These are phyloP conservation scores for Nomada ferruginata DNA, from an alignment of 2,888 invertebrate species.

Conservation along the genomic window DNA sequence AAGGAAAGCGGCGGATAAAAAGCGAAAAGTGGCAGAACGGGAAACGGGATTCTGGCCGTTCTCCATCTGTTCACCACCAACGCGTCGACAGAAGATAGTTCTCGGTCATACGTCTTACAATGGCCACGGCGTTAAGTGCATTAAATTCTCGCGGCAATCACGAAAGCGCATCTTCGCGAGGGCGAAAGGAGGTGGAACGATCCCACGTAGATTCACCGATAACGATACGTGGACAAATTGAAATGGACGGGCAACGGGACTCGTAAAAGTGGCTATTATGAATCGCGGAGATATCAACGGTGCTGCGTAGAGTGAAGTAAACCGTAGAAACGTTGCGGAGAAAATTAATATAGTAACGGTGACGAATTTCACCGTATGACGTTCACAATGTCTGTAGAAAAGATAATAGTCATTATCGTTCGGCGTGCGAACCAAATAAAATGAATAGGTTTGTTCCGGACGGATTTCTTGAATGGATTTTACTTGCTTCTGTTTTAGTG, in stretches of 20 bases:
- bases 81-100: conserved; percentile 19
- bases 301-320: too few species aligned
- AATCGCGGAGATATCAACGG: too few species aligned
- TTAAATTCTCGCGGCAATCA: conserved; percentile 8
- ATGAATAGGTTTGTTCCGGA: too few species aligned
- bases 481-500: too few species aligned
- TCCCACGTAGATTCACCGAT: conserved; percentile 12
- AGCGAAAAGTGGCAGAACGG: conserved; percentile 15
- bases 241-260: not conserved
- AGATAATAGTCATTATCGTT: too few species aligned
- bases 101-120: conserved; percentile 8
- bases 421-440: too few species aligned
- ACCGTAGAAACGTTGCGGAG: too few species aligned
- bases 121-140: conserved; percentile 5
- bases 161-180: not conserved
- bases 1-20: conserved; percentile 16
- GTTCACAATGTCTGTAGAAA: too few species aligned
- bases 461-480: too few species aligned
- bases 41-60: conserved; percentile 30
- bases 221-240: conserved; percentile 23
- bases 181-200: not conserved
- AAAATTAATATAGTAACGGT: too few species aligned
- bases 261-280: not conserved
- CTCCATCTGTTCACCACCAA: conserved; percentile 45
- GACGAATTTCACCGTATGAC: too few species aligned